Conservation (phyloP, 2,888 invertebrate species). For the Epirrita christyi region DNA sequence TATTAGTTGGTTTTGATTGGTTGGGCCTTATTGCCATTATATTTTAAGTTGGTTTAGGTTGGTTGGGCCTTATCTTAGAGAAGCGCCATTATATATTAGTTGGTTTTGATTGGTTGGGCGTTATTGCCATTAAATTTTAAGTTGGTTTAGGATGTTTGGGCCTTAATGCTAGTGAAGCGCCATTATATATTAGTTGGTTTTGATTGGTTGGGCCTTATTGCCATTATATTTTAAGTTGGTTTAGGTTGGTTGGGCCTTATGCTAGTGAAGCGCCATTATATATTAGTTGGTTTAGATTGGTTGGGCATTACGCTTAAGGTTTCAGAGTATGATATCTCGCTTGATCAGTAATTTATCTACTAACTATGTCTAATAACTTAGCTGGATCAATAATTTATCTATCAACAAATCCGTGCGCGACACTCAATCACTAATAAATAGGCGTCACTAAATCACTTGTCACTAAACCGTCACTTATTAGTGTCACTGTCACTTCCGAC, state of each 20-base stretch:
- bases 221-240: too few relatives aligned
- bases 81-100: too few relatives aligned
- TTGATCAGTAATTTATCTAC: background rate
- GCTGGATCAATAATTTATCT: background rate
- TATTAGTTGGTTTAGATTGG: background rate
- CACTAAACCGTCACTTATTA: constrained; percentile 28
- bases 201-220: too few relatives aligned
- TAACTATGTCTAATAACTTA: background rate
- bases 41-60: too few relatives aligned
- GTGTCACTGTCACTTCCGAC: constrained; percentile 39
- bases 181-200: too few relatives aligned
- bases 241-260: too few relatives aligned
- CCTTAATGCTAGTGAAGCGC: background rate
- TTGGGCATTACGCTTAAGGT: background rate
- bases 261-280: too few relatives aligned
- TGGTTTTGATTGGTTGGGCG: too few relatives aligned
- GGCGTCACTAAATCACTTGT: constrained; percentile 18
- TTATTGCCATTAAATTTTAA: too few relatives aligned
- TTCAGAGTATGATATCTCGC: background rate
- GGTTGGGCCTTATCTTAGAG: too few relatives aligned
- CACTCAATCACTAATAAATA: constrained; percentile 6
- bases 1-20: background rate
- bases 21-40: too few relatives aligned
- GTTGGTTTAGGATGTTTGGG: too few relatives aligned
- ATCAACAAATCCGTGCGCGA: background rate